Conservation (phyloP, 2,797 vertebrate genomes). For the Sebastolobus alascanus region DNA sequence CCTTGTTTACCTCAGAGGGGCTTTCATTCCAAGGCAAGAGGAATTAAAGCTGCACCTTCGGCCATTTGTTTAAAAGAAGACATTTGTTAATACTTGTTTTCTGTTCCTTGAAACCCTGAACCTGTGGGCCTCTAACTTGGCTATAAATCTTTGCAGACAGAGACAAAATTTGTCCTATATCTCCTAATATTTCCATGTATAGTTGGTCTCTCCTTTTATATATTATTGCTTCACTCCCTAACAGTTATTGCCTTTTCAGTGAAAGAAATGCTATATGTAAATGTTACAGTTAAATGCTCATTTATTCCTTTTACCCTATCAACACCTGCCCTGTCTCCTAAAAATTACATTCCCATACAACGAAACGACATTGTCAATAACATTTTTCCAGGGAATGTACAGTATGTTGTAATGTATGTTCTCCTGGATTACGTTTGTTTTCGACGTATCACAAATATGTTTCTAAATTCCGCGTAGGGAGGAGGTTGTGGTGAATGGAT, state of each 20-base stretch:
- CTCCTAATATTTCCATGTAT: too few species aligned
- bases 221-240: neutral
- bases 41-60: neutral
- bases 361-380: too few species aligned
- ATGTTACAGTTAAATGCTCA: too few species aligned
- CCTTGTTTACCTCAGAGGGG: constrained; percentile 31
- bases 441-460: neutral
- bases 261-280: neutral
- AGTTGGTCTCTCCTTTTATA: neutral
- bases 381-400: too few species aligned
- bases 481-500: too few species aligned
- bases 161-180: too few species aligned
- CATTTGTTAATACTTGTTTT: neutral
- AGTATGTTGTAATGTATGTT: neutral
- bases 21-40: neutral
- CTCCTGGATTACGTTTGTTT: neutral
- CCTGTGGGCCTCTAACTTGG: too few species aligned
- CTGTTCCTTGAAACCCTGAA: neutral
- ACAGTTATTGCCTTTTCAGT: neutral
- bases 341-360: too few species aligned
- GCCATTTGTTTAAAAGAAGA: neutral
- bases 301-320: too few species aligned
- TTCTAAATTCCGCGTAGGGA: too few species aligned
- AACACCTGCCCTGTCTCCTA: too few species aligned
- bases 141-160: neutral